These are phyloP conservation scores for Eidolon dupreanum DNA, from an alignment of 2,797 vertebrate genomes.

Conservation along the genomic window DNA sequence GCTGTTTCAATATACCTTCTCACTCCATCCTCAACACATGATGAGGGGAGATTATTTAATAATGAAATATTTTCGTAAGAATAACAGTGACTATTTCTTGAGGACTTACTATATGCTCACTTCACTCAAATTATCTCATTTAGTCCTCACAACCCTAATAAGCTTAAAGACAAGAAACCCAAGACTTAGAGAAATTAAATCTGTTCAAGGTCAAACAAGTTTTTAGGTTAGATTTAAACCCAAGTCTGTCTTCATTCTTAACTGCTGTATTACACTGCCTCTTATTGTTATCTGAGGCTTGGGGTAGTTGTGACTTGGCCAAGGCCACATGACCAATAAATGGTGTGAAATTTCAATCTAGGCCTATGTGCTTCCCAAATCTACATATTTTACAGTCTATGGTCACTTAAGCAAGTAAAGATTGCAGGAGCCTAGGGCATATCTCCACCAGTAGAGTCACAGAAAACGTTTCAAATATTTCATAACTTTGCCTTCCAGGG, in stretches of 20 bases:
- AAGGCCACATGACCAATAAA: not conserved
- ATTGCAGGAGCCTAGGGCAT: not conserved
- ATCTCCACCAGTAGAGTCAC: not conserved
- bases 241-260: not conserved
- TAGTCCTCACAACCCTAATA: not conserved
- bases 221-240: conserved; percentile 9
- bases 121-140: conserved; percentile 26
- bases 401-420: not conserved
- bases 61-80: not conserved
- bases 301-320: not conserved
- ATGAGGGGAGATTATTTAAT: not conserved
- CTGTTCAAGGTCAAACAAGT: not conserved
- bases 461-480: conserved; percentile 39
- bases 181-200: conserved; percentile 7
- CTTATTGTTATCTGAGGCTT: not conserved
- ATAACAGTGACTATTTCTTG: not conserved
- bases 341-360: not conserved
- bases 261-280: not conserved
- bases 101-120: not conserved
- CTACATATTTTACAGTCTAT: not conserved
- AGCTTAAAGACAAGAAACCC: conserved; percentile 17
- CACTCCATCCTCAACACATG: not conserved
- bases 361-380: not conserved
- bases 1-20: not conserved
- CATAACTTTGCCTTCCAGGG: not conserved